Conservation (phyloP, 2,888 invertebrate genomes). For the Xestia xanthographa region DNA sequence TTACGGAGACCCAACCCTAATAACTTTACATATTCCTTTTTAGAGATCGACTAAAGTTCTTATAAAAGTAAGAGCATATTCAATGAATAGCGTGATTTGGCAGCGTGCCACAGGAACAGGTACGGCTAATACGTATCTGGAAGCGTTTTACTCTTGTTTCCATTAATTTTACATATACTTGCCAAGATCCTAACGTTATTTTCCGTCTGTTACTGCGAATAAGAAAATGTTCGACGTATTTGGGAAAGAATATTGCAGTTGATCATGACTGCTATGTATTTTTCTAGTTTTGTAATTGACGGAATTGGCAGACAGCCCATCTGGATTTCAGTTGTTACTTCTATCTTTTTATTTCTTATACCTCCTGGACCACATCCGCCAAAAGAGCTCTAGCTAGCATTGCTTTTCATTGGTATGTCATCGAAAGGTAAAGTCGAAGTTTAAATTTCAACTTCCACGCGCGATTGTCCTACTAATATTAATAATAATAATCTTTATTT, state of each 20-base stretch:
- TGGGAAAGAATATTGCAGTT: slow-evolving; percentile 15
- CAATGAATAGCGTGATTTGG: slow-evolving; percentile 63
- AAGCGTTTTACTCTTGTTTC: slow-evolving; percentile 61
- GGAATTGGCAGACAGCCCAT: slow-evolving; percentile 39
- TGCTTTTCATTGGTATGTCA: background rate
- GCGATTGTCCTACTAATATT: too few species aligned
- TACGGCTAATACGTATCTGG: slow-evolving; percentile 59
- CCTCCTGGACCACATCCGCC: background rate
- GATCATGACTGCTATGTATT: slow-evolving; percentile 30
- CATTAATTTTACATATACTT: slow-evolving; percentile 62
- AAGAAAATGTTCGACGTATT: slow-evolving; percentile 47
- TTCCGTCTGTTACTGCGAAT: slow-evolving; percentile 44
- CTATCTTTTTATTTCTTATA: slow-evolving; percentile 1
- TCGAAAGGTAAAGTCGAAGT: background rate
- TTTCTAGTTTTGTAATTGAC: slow-evolving; percentile 40
- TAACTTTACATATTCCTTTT: slow-evolving; percentile 66
- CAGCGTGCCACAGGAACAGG: slow-evolving; percentile 57
- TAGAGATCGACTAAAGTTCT: slow-evolving; percentile 57
- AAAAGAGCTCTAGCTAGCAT: background rate
- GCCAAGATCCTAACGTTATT: slow-evolving; percentile 49
- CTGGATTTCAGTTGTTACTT: background rate
- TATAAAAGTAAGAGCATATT: slow-evolving; percentile 65
- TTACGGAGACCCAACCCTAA: slow-evolving; percentile 62
- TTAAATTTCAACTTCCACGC: background rate
- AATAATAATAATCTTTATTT: too few species aligned